phyloP scores from a whole-genome alignment of 2,797 vertebrate genomes.

The Pagetopsis macropterus region DNA sequence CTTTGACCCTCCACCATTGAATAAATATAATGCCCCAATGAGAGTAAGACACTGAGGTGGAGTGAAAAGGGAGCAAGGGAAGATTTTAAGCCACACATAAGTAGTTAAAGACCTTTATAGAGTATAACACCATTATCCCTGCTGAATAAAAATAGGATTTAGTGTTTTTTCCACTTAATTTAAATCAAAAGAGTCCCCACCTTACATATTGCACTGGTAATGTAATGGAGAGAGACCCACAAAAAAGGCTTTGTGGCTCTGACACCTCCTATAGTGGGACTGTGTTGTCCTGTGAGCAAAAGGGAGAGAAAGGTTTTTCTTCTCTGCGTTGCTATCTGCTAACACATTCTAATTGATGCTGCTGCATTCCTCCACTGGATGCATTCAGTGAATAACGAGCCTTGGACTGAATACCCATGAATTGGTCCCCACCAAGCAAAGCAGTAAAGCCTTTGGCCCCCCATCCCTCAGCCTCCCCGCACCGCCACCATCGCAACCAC shows the following conservation, averaged over 20 bases:
- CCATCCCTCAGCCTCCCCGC: constrained; percentile 79
- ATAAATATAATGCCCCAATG: constrained; percentile 86
- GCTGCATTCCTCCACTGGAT: constrained; percentile 95
- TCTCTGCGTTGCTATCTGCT: constrained; percentile 95
- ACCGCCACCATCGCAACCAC: constrained; percentile 77
- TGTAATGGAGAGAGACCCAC: constrained; percentile 93
- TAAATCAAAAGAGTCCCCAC: constrained; percentile 99
- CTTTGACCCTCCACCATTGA: constrained; percentile 86
- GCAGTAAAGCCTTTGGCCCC: constrained; percentile 93
- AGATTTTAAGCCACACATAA: constrained; percentile 90
- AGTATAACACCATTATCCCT: constrained; percentile 91
- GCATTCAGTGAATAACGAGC: constrained; percentile 99
- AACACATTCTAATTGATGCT: constrained; percentile 99
- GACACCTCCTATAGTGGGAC: constrained; percentile 95
- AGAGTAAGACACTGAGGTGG: constrained; percentile 81
- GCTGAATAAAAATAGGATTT: constrained; percentile 98
- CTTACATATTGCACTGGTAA: constrained; percentile 99
- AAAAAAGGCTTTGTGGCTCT: constrained; percentile 96
- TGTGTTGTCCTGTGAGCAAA: constrained; percentile 90
- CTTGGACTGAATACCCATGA: constrained; percentile 93
- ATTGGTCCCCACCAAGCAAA: constrained; percentile 97
- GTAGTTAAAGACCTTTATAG: constrained; percentile 91
- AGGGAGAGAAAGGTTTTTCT: constrained; percentile 93
- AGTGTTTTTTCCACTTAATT: constrained; percentile 99
- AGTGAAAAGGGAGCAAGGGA: constrained; percentile 81